Percentiles rank a stretch among this genome's conserved stretches.
Evolutionary conservation across 2,888 invertebrate genomes (phyloP).

Genomic region (Protodeltote pygarga): DNA sequence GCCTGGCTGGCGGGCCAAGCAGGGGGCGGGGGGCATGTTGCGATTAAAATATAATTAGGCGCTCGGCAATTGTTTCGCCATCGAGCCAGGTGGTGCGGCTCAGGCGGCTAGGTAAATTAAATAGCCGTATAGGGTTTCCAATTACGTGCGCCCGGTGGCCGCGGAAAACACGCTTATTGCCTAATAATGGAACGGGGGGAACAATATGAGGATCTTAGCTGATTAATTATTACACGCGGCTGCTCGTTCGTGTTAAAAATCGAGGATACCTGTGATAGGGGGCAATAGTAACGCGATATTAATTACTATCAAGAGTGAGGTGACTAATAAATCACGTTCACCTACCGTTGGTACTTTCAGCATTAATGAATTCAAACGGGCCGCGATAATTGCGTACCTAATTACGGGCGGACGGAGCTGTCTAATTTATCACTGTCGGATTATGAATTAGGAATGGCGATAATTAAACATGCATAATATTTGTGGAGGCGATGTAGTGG

Average conservation of each 20-base stretch:
- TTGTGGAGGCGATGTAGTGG: constrained; percentile 66
- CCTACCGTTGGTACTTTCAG: constrained; percentile 72
- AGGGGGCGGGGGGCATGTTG: constrained; percentile 69
- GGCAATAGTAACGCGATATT: constrained; percentile 71
- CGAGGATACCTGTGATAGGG: constrained; percentile 40
- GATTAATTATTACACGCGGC: constrained; percentile 72
- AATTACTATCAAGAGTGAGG: constrained; percentile 77
- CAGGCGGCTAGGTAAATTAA: constrained; percentile 81
- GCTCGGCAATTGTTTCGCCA: constrained; percentile 84
- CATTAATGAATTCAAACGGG: constrained; percentile 84
- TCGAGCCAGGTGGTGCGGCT: constrained; percentile 82
- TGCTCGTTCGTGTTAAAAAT: constrained; percentile 62
- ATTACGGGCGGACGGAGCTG: constrained; percentile 79
- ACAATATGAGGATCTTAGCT: constrained; percentile 72
- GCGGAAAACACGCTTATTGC: constrained; percentile 78
- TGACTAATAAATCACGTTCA: constrained; percentile 79
- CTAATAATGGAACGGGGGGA: constrained; percentile 77
- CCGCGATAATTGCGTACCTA: constrained; percentile 85
- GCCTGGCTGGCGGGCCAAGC: constrained; percentile 46
- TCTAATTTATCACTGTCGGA: constrained; percentile 85
- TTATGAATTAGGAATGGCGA: constrained; percentile 84
- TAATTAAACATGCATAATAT: constrained; percentile 85
- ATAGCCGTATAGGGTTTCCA: constrained; percentile 82
- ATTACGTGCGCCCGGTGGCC: constrained; percentile 73
- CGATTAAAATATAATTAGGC: constrained; percentile 87